Conservation (phyloP, 2,797 vertebrate species). For the Bradypus variegatus region DNA sequence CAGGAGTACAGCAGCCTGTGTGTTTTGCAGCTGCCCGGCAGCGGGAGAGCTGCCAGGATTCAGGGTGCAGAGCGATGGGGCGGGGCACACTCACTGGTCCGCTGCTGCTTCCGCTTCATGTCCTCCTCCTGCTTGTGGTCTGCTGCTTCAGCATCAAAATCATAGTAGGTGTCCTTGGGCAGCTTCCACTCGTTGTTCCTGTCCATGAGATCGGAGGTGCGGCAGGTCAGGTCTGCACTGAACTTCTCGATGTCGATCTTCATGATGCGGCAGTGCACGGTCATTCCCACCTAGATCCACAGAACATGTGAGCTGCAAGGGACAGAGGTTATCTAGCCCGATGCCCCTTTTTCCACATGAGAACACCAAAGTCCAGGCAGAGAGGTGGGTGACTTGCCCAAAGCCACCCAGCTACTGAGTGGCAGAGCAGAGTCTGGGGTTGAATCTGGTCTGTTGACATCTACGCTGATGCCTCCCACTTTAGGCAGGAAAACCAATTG, state of each 20-base stretch:
- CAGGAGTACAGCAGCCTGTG: background rate
- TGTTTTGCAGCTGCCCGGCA: background rate
- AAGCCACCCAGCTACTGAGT: background rate
- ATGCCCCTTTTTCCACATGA: constrained; percentile 22
- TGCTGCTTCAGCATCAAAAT: constrained; percentile 92
- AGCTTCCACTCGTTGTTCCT: constrained; percentile 99
- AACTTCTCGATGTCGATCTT: constrained; percentile 99
- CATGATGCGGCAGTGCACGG: constrained; percentile 98
- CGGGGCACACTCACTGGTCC: constrained; percentile 85
- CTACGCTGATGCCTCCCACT: background rate
- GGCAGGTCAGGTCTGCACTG: constrained; percentile 95
- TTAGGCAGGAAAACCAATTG: background rate
- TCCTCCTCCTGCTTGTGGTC: constrained; percentile 95
- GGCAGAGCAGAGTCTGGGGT: background rate
- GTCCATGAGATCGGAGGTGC: constrained; percentile 95
- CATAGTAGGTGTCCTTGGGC: constrained; percentile 96
- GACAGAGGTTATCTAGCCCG: constrained; percentile 50
- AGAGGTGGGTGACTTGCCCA: background rate
- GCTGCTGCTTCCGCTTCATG: constrained; percentile 93
- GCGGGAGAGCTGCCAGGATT: background rate
- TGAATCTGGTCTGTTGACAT: background rate
- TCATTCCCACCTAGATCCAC: constrained; percentile 91
- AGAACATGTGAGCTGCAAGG: constrained; percentile 49
- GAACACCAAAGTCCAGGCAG: constrained; percentile 29
- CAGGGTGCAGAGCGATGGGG: background rate